phyloP scores from a whole-genome alignment of 2,888 invertebrate genomes.

The Pristionchus exspectatus region DNA sequence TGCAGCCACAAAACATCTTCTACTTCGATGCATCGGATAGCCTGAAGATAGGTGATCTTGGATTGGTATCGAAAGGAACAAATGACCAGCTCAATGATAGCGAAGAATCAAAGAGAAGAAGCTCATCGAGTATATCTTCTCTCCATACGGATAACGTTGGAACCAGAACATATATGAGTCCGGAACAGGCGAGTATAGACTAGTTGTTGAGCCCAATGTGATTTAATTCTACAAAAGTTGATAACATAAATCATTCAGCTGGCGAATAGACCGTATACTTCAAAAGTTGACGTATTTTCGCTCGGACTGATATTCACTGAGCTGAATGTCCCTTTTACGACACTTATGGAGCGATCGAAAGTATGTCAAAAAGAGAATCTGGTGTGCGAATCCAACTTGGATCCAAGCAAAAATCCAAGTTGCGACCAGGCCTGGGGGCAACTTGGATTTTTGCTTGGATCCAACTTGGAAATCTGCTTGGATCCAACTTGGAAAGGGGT shows the following conservation, averaged over 20 bases:
- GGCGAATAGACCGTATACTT: conserved; percentile 78
- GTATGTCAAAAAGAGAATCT: conserved; percentile 48
- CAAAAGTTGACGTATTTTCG: conserved; percentile 82
- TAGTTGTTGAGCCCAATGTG: neutral
- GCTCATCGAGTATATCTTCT: conserved; percentile 54
- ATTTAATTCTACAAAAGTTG: neutral
- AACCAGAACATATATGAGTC: conserved; percentile 97
- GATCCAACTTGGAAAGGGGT: no score
- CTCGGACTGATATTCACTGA: conserved; percentile 91
- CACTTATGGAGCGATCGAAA: conserved; percentile 89
- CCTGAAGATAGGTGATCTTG: conserved; percentile 98
- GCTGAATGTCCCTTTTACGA: conserved; percentile 90
- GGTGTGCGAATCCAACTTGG: conserved; percentile 41
- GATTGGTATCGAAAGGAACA: conserved; percentile 87
- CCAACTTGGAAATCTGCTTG: no score
- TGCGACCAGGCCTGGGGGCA: no score
- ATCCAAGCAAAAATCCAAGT: no score
- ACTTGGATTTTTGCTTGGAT: no score
- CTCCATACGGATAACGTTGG: conserved; percentile 84
- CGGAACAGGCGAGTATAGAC: conserved; percentile 86
- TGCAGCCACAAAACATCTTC: conserved; percentile 91
- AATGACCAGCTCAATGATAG: conserved; percentile 57
- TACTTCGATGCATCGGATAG: conserved; percentile 93
- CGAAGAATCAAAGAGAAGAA: conserved; percentile 44
- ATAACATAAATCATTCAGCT: conserved; percentile 59